Evolutionary conservation across 2,797 vertebrate species (phyloP), one percentile per base, ranked within the genome.

Genomic region (Gymnopithys bicolor): DNA sequence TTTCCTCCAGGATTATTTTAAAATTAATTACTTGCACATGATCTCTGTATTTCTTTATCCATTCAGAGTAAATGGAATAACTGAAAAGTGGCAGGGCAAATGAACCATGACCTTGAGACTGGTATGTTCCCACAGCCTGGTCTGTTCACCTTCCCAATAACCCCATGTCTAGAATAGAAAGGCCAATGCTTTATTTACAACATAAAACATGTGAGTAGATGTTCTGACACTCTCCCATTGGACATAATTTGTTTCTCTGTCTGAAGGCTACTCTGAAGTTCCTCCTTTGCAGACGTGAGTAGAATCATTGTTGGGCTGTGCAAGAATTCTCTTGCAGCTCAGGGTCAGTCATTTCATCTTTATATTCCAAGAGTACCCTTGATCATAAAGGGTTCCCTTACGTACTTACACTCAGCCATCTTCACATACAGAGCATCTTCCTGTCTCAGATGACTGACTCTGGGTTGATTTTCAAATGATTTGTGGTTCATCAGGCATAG

Each of bases 161-260:
- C 33, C 90, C n/a, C 37, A 28, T 22, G 46, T 84, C 87, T 85
- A 80, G 92, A 92, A 91, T 59, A 93, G 89, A 91, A 93, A 71
- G 59, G 62, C 66, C 43, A 62, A 12, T 28, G 37, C 53, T 95
- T 94, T 96, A 80, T 90, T 86, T 92, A 60, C 74, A 63, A 8
- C n/a, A 55, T 2, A 2, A 91, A 92, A 83, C 58, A 74, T 39
- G 46, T 63, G 79, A 92, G 52, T 68, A 85, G 81, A 87, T 16
- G 21, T 52, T 92, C 76, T 88, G 84, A 91, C 41, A 28, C 59
- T 86, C 58, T 88, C 51, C 51, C 51, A 23, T 21, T 86, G 82
- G 43, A 78, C 66, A 59, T 27, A 60, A 86, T 83, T 92, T 91
- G n/a, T 71, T 89, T 89, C 45, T 48, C 35, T 92, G 21, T 56